These are phyloP conservation scores for Drosophila peninsularis DNA, from an alignment of 2,888 invertebrate species.

Conservation along the genomic window DNA sequence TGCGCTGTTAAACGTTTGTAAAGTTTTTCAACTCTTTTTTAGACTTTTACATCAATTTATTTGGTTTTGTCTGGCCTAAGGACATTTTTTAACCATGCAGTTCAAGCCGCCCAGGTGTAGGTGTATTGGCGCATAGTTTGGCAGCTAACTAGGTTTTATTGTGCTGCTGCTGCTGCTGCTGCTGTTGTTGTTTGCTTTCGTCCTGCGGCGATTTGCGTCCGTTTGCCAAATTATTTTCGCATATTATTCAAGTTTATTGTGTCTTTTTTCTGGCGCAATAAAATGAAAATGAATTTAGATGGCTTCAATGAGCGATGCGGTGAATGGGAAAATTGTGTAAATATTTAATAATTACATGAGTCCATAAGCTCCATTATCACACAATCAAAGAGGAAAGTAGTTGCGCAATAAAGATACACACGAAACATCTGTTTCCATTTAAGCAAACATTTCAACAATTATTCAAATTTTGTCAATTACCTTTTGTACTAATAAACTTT, in stretches of 20 bases:
- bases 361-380: constrained; percentile 20
- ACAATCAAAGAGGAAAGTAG: constrained; percentile 3
- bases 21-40: constrained; percentile 22
- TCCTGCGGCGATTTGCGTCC: constrained; percentile 70
- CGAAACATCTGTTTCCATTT: constrained; percentile 1
- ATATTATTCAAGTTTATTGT: constrained; percentile 26
- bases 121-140: constrained; percentile 46
- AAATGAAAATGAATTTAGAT: constrained; percentile 52
- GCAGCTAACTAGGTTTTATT: constrained; percentile 44
- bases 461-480: neutral
- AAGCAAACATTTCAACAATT: neutral
- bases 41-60: constrained; percentile 3
- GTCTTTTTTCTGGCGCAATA: constrained; percentile 18
- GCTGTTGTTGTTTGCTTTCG: constrained; percentile 42
- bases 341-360: constrained; percentile 19
- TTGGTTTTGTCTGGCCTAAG: constrained; percentile 52
- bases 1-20: constrained; percentile 36
- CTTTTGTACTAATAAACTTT: too few species aligned
- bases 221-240: constrained; percentile 61
- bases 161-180: constrained; percentile 35
- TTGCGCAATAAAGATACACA: neutral
- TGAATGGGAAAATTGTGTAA: constrained; percentile 22
- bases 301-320: constrained; percentile 34
- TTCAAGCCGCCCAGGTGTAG: constrained; percentile 3
- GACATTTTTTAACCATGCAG: constrained; percentile 57